These are phyloP conservation scores for Ariopsis seemanni DNA, from an alignment of 2,113 vertebrate species.

Conservation along the genomic window DNA sequence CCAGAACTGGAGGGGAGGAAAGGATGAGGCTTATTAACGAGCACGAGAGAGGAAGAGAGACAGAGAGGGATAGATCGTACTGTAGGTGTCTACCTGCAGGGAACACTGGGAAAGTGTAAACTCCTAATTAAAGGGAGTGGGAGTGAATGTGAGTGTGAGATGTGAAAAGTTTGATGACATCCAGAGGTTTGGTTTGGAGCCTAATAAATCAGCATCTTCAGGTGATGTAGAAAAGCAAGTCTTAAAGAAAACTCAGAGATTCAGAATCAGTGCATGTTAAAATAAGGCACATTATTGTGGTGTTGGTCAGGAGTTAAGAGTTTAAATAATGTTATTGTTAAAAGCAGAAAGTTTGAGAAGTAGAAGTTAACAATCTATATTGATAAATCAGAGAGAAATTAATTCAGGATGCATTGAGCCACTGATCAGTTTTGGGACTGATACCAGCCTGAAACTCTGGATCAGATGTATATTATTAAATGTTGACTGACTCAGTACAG, in stretches of 20 bases:
- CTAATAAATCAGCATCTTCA: constrained; percentile 30
- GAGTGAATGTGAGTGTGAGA: constrained; percentile 89
- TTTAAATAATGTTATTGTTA: not conserved
- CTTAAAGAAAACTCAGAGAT: not conserved
- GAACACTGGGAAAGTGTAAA: constrained; percentile 95
- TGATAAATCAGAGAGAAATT: not conserved
- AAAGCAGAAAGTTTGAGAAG: not conserved
- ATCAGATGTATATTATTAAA: not conserved
- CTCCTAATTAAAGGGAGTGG: constrained; percentile 98
- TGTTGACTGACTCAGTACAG: not conserved
- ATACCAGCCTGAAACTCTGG: not conserved
- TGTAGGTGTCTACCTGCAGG: constrained; percentile 72
- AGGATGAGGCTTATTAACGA: constrained; percentile 96
- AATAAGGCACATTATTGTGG: not conserved
- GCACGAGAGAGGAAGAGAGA: constrained; percentile 70
- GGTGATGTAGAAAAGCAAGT: not conserved
- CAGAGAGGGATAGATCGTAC: constrained; percentile 68
- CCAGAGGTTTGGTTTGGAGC: constrained; percentile 21
- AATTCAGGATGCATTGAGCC: not conserved
- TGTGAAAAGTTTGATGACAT: constrained; percentile 80
- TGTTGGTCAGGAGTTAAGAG: not conserved
- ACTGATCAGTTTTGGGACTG: not conserved
- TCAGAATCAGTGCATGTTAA: not conserved
- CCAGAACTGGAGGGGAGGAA: constrained; percentile 84
- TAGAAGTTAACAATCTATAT: not conserved